Percentiles rank a stretch among this genome's conserved stretches.
Evolutionary conservation across 2,888 invertebrate genomes (phyloP).

Genomic region (Clostera curtula): DNA sequence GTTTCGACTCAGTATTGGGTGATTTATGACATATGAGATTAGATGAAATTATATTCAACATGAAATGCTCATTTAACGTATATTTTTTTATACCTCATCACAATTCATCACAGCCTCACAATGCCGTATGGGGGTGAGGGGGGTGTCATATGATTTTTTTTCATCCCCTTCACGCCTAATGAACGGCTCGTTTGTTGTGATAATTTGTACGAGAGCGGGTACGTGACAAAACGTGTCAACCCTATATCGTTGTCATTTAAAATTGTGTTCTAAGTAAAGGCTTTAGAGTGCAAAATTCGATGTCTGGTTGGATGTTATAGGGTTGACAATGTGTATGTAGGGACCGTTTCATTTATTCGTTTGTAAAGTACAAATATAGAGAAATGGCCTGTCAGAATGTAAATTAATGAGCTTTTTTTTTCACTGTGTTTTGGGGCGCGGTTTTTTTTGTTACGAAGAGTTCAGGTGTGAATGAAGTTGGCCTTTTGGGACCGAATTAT

Average conservation of each 20-base stretch:
- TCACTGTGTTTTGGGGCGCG: conserved; percentile 8
- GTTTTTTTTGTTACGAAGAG: no score
- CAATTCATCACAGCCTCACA: conserved; percentile 1
- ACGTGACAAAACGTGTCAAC: background rate
- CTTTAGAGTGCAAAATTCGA: background rate
- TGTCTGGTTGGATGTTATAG: background rate
- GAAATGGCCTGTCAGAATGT: conserved; percentile 18
- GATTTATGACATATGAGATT: no score
- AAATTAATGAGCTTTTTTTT: conserved; percentile 20
- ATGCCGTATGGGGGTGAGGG: conserved; percentile 1
- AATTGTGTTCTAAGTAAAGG: background rate
- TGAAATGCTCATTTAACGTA: no score
- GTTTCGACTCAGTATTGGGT: no score
- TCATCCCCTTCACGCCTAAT: conserved; percentile 16
- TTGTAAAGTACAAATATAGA: conserved; percentile 2
- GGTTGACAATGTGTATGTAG: conserved; percentile 1
- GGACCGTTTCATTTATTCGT: conserved; percentile 1
- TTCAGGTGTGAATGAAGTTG: background rate
- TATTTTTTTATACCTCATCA: background rate
- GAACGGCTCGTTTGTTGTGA: conserved; percentile 19
- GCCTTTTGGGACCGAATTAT: background rate
- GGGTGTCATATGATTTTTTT: conserved; percentile 13
- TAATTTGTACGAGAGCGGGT: conserved; percentile 17
- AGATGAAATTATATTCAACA: no score
- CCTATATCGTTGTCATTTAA: background rate